Base-by-base conservation (phyloP, 2,888 invertebrate species). In the Zonitis immaculata region DNA sequence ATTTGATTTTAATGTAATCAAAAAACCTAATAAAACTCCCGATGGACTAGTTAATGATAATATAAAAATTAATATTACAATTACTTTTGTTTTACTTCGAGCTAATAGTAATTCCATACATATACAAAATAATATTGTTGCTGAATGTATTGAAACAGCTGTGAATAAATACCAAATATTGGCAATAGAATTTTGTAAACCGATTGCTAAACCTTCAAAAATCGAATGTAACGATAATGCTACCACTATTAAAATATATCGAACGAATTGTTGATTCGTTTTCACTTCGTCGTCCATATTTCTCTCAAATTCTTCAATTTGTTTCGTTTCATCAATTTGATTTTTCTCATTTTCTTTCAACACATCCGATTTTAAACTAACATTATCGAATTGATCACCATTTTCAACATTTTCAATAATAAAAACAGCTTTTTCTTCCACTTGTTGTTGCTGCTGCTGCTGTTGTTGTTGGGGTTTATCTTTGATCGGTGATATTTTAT, bases 191-290 rank as follows among this genome's bases (percentile, higher is more conserved):
- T 68, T 66, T 62, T 80, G 80, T 7, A 81, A 65, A 6, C 81
- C 79, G 46, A 80, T 78, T 1, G 80, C 78, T 49, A 81, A 66
- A 4, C 81, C 81, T 69, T 82, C 81, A 57, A 82, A 79, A 47
- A 80, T 67, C 0, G 80, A 78, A 64, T 82, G 82, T 53, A 80
- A 75, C 1, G 79, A 79, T 54, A 82, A 70, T 1, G 81, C 81
- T 12, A 78, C 59, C 39, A 78, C 74, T 39, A 78, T 72, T 14
- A 80, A 65, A 39, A 78, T 63, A 50, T 76, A 75, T 30, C 78
- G 68, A 56, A 76, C 60, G 11, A 74, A 61, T 56, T 75, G 74
- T 53, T 75, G 72, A 32, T 70, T 66, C 3, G 69, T 65, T 48
- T 69, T 68, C 8, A 64, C 65, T 39, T 62, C 57, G 18, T 64